Evolutionary conservation across 2,113 vertebrate species (phyloP).

Genomic region (Hystrix brachyura): DNA sequence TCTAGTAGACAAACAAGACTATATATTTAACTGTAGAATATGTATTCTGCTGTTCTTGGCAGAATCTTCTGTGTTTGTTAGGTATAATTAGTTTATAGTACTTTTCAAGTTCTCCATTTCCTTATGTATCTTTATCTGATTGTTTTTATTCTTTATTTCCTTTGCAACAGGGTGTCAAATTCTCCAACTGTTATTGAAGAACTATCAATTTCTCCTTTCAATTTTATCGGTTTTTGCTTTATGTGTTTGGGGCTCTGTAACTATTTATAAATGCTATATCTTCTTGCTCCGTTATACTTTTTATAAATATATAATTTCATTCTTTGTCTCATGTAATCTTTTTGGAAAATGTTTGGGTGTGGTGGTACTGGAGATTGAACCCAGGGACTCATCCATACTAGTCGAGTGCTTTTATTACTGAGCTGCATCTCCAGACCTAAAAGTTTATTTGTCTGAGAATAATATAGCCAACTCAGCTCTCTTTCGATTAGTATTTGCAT

Average conservation of each 20-base stretch:
- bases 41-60: neutral
- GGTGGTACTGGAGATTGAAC: neutral
- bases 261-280: neutral
- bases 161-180: neutral
- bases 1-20: too few species aligned
- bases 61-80: neutral
- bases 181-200: neutral
- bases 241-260: neutral
- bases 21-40: neutral
- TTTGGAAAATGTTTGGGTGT: neutral
- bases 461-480: neutral
- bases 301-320: neutral
- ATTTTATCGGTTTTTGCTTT: neutral
- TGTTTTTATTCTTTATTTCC: neutral
- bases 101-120: neutral
- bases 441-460: neutral
- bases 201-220: neutral
- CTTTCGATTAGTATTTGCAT: neutral
- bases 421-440: neutral
- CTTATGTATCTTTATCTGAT: neutral
- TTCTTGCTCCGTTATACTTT: neutral
- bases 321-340: neutral
- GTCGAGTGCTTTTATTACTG: neutral
- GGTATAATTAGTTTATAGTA: neutral
- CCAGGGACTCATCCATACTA: neutral